Evolutionary conservation across 2,113 vertebrate species (phyloP).

Genomic region (Bubo bubo): DNA sequence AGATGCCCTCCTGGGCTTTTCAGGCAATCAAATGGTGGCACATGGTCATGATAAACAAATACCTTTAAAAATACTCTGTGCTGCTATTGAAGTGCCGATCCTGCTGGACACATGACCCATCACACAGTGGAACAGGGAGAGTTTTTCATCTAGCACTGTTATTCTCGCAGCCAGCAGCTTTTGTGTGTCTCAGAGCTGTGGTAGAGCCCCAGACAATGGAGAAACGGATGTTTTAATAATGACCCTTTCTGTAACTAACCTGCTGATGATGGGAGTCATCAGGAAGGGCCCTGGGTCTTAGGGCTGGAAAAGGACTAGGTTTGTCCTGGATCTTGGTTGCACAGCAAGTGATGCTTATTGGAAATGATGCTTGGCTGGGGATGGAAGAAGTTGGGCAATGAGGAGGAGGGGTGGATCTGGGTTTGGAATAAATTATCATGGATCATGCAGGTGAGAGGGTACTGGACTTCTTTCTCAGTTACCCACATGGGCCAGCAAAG

Average conservation of each 20-base stretch:
- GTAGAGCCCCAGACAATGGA: neutral
- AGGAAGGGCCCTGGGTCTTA: neutral
- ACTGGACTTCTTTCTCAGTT: neutral
- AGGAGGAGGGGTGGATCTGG: neutral
- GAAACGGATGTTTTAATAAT: neutral
- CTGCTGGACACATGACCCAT: neutral
- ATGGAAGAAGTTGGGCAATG: neutral
- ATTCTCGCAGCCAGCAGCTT: neutral
- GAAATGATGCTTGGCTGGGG: neutral
- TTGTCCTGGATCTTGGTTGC: neutral
- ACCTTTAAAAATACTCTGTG: neutral
- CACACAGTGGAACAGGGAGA: fast-evolving
- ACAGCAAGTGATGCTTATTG: neutral
- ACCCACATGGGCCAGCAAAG: neutral
- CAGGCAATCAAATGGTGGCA: neutral
- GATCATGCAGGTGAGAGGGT: fast-evolving
- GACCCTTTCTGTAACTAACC: neutral
- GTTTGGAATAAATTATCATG: neutral
- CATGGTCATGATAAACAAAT: neutral
- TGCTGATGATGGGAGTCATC: neutral
- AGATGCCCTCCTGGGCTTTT: slow-evolving; percentile 40
- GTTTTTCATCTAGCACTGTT: neutral
- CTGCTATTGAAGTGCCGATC: neutral
- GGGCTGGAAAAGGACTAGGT: neutral
- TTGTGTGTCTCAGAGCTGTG: slow-evolving; percentile 8